phyloP scores from a whole-genome alignment of 2,113 vertebrate species.

The Centrocercus urophasianus region DNA sequence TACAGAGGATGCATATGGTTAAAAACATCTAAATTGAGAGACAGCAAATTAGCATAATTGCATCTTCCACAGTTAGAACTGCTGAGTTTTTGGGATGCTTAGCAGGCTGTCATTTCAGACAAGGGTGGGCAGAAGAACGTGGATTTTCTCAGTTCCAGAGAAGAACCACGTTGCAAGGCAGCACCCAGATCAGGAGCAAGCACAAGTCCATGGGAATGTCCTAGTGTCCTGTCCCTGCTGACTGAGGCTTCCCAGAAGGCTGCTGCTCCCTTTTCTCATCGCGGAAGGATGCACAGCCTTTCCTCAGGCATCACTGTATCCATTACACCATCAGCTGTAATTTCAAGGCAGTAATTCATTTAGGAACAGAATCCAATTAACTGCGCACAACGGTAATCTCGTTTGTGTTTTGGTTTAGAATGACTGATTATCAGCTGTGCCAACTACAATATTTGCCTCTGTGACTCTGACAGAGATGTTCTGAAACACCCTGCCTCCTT shows the following conservation, averaged over 20 bases:
- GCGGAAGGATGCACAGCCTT: background rate
- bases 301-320: background rate
- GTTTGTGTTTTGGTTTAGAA: background rate
- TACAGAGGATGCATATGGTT: background rate
- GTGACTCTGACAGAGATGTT: slow-evolving; percentile 7
- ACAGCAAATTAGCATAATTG: background rate
- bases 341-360: background rate
- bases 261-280: background rate
- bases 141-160: background rate
- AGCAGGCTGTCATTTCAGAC: background rate
- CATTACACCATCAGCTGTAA: background rate
- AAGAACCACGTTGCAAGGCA: background rate
- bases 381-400: background rate
- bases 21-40: background rate
- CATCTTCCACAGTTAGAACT: background rate
- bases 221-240: background rate
- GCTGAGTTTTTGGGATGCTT: fast-evolving
- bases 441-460: background rate
- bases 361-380: background rate
- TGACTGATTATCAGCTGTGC: background rate
- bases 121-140: background rate
- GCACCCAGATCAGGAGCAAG: background rate
- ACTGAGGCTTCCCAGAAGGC: background rate
- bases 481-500: background rate
- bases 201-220: background rate